Conservation (phyloP, 2,888 invertebrate species). For the Tiliacea aurago region DNA sequence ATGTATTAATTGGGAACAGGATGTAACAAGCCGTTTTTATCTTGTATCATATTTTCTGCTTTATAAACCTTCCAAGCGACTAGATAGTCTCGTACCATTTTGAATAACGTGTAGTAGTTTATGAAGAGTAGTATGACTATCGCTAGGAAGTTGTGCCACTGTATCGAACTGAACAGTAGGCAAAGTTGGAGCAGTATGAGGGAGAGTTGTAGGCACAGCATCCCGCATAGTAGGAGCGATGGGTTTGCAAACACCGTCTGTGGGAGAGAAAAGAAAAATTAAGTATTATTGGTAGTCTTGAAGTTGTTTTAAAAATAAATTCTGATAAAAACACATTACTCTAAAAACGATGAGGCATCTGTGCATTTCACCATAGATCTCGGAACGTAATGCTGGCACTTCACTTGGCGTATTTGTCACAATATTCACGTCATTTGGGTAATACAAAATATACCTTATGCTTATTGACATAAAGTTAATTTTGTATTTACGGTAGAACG, state of each 20-base stretch:
- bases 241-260: slow-evolving; percentile 97
- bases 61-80: slow-evolving; percentile 96
- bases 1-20: slow-evolving; percentile 58
- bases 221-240: slow-evolving; percentile 93
- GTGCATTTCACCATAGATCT: no score
- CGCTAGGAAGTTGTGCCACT: slow-evolving; percentile 98
- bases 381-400: no score
- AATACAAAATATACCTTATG: background rate
- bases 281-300: no score
- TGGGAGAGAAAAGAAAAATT: background rate
- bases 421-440: background rate
- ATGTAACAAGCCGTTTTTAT: slow-evolving; percentile 82
- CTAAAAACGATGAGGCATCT: no score
- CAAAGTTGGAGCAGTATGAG: slow-evolving; percentile 94
- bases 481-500: no score
- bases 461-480: background rate
- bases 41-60: slow-evolving; percentile 93
- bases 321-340: no score
- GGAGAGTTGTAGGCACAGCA: slow-evolving; percentile 93
- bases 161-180: slow-evolving; percentile 94
- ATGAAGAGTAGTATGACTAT: slow-evolving; percentile 96
- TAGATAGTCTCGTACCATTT: slow-evolving; percentile 96
- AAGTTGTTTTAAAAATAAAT: no score
- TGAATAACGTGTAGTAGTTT: slow-evolving; percentile 97
- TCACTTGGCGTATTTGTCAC: background rate